These are phyloP conservation scores for Erpornis zantholeuca DNA, from an alignment of 2,113 vertebrate genomes.

Conservation along the genomic window DNA sequence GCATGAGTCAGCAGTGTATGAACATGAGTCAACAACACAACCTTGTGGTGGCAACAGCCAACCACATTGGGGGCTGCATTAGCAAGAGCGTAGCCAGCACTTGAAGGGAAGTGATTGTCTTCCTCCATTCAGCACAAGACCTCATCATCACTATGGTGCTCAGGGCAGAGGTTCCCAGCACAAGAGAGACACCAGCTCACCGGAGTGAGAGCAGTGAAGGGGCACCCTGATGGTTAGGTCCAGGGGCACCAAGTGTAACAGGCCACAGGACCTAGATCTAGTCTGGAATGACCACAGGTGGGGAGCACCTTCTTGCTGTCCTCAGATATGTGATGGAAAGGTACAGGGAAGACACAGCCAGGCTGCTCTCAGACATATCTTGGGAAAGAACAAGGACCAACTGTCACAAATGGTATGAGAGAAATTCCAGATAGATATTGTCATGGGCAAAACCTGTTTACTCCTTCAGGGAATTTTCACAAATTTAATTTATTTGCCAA, in stretches of 20 bases:
- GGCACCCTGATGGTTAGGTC: background rate
- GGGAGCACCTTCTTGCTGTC: background rate
- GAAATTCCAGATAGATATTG: background rate
- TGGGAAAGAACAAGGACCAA: background rate
- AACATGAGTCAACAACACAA: background rate
- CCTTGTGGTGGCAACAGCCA: background rate
- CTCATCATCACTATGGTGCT: background rate
- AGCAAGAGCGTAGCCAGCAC: rapidly evolving
- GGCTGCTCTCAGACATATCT: background rate
- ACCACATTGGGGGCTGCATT: background rate
- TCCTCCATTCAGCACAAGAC: background rate
- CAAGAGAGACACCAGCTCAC: background rate
- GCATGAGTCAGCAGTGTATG: background rate
- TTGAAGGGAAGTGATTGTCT: background rate
- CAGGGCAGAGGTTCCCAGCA: background rate
- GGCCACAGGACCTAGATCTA: background rate
- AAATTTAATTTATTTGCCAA: background rate
- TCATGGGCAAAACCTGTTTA: background rate
- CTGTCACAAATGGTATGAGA: background rate
- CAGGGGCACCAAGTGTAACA: background rate
- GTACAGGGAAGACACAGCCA: background rate
- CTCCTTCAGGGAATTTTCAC: background rate
- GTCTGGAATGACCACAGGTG: background rate
- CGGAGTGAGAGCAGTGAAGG: background rate
- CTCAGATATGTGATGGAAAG: background rate